These are phyloP conservation scores for Nyctibius grandis DNA, from an alignment of 2,797 vertebrate species.

Conservation along the genomic window DNA sequence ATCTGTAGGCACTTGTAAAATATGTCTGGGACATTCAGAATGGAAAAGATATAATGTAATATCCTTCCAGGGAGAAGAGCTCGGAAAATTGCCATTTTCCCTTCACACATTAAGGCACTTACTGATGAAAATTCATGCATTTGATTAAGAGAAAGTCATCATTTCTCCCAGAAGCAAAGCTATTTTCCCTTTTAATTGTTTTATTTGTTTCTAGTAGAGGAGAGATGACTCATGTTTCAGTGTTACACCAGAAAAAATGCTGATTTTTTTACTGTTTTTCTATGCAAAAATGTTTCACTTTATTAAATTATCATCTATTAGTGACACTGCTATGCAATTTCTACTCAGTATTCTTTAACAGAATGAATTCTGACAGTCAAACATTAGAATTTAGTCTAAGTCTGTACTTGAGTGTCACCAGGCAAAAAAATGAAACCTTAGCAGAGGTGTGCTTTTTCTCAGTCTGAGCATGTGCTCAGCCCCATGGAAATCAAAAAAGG, in stretches of 20 bases:
- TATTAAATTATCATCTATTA: not conserved
- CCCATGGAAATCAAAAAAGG: not conserved
- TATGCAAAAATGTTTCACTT: not conserved
- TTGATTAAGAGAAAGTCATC: conserved; percentile 5
- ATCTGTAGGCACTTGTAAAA: conserved; percentile 43
- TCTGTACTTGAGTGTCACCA: not conserved
- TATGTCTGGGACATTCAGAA: conserved; percentile 38
- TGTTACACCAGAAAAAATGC: not conserved
- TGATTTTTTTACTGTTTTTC: not conserved
- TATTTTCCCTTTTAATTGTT: conserved; percentile 17
- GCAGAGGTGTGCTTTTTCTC: not conserved
- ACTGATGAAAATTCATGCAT: conserved; percentile 33
- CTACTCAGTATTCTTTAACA: not conserved
- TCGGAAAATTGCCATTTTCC: conserved; percentile 27
- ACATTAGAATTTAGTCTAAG: not conserved
- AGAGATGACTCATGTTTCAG: not conserved
- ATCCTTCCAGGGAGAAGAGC: not conserved
- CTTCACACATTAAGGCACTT: conserved; percentile 4
- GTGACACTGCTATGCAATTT: not conserved
- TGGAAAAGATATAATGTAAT: conserved; percentile 18
- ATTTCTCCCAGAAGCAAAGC: not conserved
- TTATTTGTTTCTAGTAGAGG: conserved; percentile 4
- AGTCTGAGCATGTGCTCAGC: not conserved
- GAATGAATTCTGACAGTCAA: not conserved
- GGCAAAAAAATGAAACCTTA: not conserved